These are phyloP conservation scores for Xestia sexstrigata DNA, from an alignment of 2,888 invertebrate genomes.

Conservation along the genomic window DNA sequence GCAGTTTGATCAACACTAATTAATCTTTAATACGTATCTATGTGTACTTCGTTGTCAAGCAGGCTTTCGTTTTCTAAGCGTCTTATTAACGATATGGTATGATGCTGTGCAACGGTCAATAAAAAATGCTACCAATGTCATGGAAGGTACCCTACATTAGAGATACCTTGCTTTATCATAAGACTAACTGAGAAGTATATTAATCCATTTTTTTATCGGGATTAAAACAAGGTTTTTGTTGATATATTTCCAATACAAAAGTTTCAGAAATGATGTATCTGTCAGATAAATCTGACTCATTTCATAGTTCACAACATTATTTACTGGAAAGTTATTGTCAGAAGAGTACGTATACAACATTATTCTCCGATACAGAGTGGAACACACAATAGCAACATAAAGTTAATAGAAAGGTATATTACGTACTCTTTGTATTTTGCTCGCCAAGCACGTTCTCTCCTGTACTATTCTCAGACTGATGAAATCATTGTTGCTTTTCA, in stretches of 20 bases:
- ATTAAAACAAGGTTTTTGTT: neutral
- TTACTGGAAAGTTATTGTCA: neutral
- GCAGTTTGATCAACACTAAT: neutral
- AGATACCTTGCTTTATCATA: neutral
- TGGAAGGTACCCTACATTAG: neutral
- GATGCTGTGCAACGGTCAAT: neutral
- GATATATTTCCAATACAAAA: neutral
- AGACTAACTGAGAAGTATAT: neutral
- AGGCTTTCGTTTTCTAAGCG: neutral
- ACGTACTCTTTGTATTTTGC: constrained; percentile 32
- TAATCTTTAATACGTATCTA: neutral
- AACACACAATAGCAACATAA: constrained; percentile 28
- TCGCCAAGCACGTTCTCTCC: constrained; percentile 46
- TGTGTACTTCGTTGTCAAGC: neutral
- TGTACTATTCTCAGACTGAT: constrained; percentile 29
- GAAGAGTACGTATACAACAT: constrained; percentile 7
- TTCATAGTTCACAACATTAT: neutral
- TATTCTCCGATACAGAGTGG: constrained; percentile 15
- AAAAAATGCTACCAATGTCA: neutral
- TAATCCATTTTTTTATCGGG: neutral
- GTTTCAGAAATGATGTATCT: neutral
- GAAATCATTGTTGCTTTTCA: constrained; percentile 50
- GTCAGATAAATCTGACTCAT: neutral
- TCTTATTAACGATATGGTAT: neutral
- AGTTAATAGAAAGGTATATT: constrained; percentile 29